These are phyloP conservation scores for Drosophila macrospina DNA, from an alignment of 2,888 invertebrate species.

Conservation along the genomic window DNA sequence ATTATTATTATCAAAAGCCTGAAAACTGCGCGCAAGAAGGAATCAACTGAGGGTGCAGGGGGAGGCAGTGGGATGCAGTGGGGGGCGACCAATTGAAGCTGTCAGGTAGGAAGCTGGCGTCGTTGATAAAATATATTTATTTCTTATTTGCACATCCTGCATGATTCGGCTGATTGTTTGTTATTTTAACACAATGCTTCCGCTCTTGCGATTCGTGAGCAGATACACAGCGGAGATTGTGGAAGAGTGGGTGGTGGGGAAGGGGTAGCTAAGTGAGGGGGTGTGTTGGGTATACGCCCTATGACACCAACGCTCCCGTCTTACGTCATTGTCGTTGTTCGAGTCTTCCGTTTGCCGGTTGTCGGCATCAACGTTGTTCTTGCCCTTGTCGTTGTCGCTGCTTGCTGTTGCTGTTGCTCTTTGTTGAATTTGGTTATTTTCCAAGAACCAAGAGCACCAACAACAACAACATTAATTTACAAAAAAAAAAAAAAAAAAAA, in stretches of 20 bases:
- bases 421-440: slow-evolving; percentile 48
- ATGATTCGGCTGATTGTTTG: slow-evolving; percentile 80
- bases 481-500: too few species aligned
- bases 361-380: slow-evolving; percentile 56
- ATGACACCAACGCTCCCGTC: background rate
- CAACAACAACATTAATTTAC: slow-evolving; percentile 10
- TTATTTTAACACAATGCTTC: slow-evolving; percentile 81
- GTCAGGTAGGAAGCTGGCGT: slow-evolving; percentile 56
- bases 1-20: slow-evolving; percentile 55
- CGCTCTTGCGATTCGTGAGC: slow-evolving; percentile 59
- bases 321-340: slow-evolving; percentile 46
- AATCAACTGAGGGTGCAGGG: background rate
- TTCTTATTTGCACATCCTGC: slow-evolving; percentile 80
- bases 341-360: slow-evolving; percentile 70
- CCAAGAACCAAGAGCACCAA: slow-evolving; percentile 7
- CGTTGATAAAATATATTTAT: slow-evolving; percentile 77
- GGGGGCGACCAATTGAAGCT: slow-evolving; percentile 58
- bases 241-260: too few species aligned
- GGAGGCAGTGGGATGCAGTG: too few species aligned
- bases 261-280: slow-evolving; percentile 5
- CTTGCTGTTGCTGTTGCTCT: slow-evolving; percentile 41
- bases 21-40: slow-evolving; percentile 5
- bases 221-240: slow-evolving; percentile 11
- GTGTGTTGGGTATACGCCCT: background rate
- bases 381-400: slow-evolving; percentile 44